A percentile compares a stretch with the other conserved stretches of the same genome.
Evolutionary conservation across 1,140 invertebrate species (phyloP).

Genomic region (Papilio xuthus): DNA sequence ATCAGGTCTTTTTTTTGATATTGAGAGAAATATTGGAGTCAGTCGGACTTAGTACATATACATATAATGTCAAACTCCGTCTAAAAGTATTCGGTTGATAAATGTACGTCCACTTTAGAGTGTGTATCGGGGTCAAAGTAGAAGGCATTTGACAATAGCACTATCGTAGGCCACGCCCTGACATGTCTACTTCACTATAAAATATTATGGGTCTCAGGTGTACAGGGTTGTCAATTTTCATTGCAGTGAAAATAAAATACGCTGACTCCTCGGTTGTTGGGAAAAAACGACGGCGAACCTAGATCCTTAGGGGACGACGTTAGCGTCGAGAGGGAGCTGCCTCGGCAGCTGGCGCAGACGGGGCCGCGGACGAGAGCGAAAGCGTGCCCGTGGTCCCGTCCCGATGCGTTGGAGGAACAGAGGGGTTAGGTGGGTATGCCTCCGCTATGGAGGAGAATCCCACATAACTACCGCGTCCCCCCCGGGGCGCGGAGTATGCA

Average conservation of each 20-base stretch:
- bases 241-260: not conserved
- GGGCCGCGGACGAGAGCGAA: no score
- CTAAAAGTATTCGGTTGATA: conserved; percentile 20
- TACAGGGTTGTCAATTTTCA: not conserved
- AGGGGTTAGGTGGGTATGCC: no score
- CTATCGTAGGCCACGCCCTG: conserved; percentile 23
- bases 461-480: no score
- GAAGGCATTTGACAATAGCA: conserved; percentile 20
- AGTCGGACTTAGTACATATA: not conserved
- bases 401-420: no score
- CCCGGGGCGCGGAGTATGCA: no score
- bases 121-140: conserved; percentile 30
- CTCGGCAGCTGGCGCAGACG: no score
- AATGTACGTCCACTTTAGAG: conserved; percentile 18
- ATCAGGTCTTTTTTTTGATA: no score
- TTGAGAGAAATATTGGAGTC: no score
- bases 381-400: no score
- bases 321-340: no score
- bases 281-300: not conserved
- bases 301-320: not conserved
- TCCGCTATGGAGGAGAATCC: no score
- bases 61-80: not conserved
- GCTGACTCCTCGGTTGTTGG: not conserved
- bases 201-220: conserved; percentile 12
- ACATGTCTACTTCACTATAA: conserved; percentile 19